Conservation (phyloP, 2,113 vertebrate species). For the Paratilapia polleni region DNA sequence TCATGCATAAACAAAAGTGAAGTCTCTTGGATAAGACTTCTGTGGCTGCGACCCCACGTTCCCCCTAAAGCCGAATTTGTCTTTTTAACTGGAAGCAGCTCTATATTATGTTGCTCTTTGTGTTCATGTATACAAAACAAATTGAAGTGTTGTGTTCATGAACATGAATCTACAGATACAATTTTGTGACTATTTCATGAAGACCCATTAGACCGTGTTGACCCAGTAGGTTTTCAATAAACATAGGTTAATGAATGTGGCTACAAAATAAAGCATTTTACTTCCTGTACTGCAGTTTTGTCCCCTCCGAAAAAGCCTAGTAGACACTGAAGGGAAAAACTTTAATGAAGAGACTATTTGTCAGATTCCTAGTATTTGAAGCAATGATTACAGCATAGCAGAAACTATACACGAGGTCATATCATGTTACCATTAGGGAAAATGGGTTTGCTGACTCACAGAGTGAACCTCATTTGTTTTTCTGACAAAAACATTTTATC, state of each 20-base stretch:
- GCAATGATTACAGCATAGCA: not conserved
- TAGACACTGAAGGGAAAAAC: not conserved
- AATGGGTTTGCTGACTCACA: not conserved
- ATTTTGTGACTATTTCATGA: not conserved
- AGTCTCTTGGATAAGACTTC: too few species aligned
- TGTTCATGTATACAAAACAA: too few species aligned
- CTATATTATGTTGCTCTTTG: too few species aligned
- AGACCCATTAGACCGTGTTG: not conserved
- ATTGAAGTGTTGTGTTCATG: not conserved
- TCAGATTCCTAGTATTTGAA: not conserved
- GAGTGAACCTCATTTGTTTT: not conserved
- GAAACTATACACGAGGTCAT: not conserved
- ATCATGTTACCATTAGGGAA: not conserved
- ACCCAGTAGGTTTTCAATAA: not conserved
- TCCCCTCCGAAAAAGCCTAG: not conserved
- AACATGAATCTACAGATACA: not conserved
- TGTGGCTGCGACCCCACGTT: too few species aligned
- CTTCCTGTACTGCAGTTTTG: too few species aligned
- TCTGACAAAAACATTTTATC: not conserved
- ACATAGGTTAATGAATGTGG: not conserved
- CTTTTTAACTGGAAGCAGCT: too few species aligned
- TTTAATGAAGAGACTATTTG: not conserved
- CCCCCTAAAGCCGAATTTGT: too few species aligned
- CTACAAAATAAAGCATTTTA: too few species aligned
- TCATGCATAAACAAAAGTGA: too few species aligned